phyloP scores from a whole-genome alignment of 2,888 invertebrate species.

The Tineola bisselliella region DNA sequence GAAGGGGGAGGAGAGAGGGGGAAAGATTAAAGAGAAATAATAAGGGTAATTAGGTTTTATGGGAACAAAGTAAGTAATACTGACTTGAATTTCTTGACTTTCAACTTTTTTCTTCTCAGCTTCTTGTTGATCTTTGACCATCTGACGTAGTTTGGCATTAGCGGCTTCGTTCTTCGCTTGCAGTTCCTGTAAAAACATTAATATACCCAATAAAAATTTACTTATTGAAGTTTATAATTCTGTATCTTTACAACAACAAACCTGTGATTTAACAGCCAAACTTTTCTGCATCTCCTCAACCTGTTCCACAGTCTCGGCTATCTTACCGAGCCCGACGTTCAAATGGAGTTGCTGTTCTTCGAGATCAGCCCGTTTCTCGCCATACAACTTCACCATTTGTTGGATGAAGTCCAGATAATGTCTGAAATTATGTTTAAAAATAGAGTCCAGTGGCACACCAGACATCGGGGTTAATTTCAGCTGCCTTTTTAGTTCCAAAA shows the following conservation, averaged over 20 bases:
- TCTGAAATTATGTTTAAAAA: conserved; percentile 32
- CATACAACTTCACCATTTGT: conserved; percentile 97
- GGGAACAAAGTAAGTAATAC: no score
- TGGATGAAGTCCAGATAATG: conserved; percentile 99
- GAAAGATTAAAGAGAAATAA: no score
- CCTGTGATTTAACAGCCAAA: conserved; percentile 93
- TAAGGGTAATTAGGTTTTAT: no score
- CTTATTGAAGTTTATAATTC: no score
- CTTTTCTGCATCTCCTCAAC: conserved; percentile 99
- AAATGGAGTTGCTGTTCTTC: conserved; percentile 99
- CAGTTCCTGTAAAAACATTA: conserved; percentile 66
- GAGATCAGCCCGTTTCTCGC: conserved; percentile 96
- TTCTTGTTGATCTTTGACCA: conserved; percentile 99
- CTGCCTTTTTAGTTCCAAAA: no score
- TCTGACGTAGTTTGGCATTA: conserved; percentile 98
- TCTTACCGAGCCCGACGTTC: conserved; percentile 98
- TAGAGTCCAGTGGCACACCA: no score
- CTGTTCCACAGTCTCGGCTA: conserved; percentile 98
- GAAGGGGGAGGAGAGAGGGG: no score
- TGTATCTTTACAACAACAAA: no score
- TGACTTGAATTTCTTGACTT: conserved; percentile 91
- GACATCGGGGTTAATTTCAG: no score
- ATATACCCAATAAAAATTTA: not conserved
- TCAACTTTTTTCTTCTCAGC: conserved; percentile 99
- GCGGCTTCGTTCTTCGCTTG: conserved; percentile 99